Evolutionary conservation across 2,797 vertebrate species (phyloP), one percentile per base, ranked within the genome.

Genomic region (Hydrolagus colliei): DNA sequence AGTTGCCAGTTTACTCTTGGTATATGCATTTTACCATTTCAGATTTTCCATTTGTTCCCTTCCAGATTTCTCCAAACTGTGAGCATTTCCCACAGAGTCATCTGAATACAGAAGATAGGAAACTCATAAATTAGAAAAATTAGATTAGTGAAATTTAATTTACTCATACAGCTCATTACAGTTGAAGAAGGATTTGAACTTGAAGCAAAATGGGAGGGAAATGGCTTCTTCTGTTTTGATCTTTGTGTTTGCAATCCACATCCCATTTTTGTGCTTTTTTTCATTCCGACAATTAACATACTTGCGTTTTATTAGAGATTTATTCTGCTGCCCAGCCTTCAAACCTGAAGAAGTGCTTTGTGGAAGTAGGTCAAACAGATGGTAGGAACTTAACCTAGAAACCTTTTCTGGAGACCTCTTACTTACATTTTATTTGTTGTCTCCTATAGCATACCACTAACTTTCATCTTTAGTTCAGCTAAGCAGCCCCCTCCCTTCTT

Each of bases 401-500:
- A 87, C 67, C 85, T 88, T 90, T 91, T 89, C 90, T 88, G 89
- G 13, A 14, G 91, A 92, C 88, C 65, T 91, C 91, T 91, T 92
- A 90, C 88, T 92, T 91, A 91, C 89, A 91, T 91, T 84, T 91
- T 90, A 87, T 90, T 91, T 92, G 92, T 92, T 90, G 87, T 92
- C 92, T 91, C 88, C 90, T 91, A 88, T 32, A 87, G 62, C n/a
- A 90, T 89, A 89, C 88, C 91, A 91, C 92, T 88, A 90, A 88
- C 88, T 89, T 89, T 90, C 86, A 90, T 86, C 86, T 86, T 88
- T 90, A 91, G 87, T 89, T 90, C 90, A 89, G 92, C 91, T 92
- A 90, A 52, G 91, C 93, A 90, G 91, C 90, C 89, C 92, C 91
- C 93, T 91, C 91, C 92, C 92, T 92, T 88, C 91, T 90, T 92